Evolutionary conservation across 2,888 invertebrate species (phyloP).

Genomic region (Leptarthrus brevirostris): DNA sequence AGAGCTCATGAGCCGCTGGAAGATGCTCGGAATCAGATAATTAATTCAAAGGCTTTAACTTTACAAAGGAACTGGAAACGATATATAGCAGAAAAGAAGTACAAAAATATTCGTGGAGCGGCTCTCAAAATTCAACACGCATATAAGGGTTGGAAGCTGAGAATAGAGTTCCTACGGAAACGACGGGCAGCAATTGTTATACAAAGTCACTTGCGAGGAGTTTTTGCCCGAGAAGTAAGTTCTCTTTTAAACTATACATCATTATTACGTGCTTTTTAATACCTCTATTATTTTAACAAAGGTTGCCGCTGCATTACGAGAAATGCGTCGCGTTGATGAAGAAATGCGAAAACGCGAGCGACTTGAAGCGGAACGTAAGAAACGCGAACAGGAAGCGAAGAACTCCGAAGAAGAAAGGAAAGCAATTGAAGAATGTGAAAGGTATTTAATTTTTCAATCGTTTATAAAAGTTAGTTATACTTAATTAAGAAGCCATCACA

Average conservation of each 20-base stretch:
- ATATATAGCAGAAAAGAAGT: constrained; percentile 75
- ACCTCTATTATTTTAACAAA: constrained; percentile 56
- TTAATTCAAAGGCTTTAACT: constrained; percentile 76
- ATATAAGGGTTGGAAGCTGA: constrained; percentile 85
- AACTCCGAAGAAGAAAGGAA: constrained; percentile 68
- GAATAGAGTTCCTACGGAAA: constrained; percentile 82
- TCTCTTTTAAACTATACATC: not conserved
- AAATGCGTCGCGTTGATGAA: constrained; percentile 87
- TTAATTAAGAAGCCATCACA: no score
- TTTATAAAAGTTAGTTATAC: no score
- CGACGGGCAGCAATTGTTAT: constrained; percentile 87
- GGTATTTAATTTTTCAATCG: constrained; percentile 64
- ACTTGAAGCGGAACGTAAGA: constrained; percentile 76
- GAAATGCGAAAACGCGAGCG: constrained; percentile 84
- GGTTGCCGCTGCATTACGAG: constrained; percentile 83
- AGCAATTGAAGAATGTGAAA: constrained; percentile 74
- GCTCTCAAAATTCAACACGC: constrained; percentile 83
- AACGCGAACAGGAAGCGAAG: constrained; percentile 70
- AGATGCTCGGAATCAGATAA: constrained; percentile 77
- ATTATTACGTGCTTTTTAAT: not conserved
- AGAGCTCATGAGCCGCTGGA: constrained; percentile 88
- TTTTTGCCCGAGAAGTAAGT: constrained; percentile 85
- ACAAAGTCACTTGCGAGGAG: constrained; percentile 87
- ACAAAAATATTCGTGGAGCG: constrained; percentile 74
- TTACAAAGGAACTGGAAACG: constrained; percentile 84